Conservation (phyloP, 2,113 vertebrate genomes). For the Apteryx owenii region DNA sequence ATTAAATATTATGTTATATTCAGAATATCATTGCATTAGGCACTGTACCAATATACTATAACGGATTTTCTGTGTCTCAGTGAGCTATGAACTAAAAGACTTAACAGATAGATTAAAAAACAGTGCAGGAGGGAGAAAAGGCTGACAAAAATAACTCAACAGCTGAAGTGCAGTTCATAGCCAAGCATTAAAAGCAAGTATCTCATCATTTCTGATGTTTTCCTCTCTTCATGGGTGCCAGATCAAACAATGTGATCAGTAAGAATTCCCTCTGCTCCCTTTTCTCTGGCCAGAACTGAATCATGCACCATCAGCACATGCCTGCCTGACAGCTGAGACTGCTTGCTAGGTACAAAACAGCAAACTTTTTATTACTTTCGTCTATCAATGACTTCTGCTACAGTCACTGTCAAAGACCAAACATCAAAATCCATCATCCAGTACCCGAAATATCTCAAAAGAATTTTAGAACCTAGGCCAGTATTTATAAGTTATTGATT, state of each 20-base stretch:
- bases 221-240: not conserved
- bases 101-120: not conserved
- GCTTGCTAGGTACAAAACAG: not conserved
- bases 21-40: conserved; percentile 9
- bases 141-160: not conserved
- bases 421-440: not conserved
- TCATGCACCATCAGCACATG: not conserved
- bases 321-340: not conserved
- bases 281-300: not conserved
- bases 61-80: conserved; percentile 19
- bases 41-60: not conserved
- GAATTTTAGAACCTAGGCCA: not conserved
- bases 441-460: not conserved
- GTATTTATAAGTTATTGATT: not conserved
- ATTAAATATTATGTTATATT: conserved; percentile 35
- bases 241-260: not conserved
- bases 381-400: not conserved
- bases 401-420: not conserved
- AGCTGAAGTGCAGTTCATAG: not conserved
- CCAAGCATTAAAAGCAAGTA: not conserved
- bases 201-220: not conserved
- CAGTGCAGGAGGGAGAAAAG: not conserved
- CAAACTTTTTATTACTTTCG: not conserved
- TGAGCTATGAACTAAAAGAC: conserved; percentile 4
- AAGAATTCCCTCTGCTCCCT: not conserved